Conservation (phyloP, 1,140 invertebrate genomes). For the Zelostemma sp. region DNA sequence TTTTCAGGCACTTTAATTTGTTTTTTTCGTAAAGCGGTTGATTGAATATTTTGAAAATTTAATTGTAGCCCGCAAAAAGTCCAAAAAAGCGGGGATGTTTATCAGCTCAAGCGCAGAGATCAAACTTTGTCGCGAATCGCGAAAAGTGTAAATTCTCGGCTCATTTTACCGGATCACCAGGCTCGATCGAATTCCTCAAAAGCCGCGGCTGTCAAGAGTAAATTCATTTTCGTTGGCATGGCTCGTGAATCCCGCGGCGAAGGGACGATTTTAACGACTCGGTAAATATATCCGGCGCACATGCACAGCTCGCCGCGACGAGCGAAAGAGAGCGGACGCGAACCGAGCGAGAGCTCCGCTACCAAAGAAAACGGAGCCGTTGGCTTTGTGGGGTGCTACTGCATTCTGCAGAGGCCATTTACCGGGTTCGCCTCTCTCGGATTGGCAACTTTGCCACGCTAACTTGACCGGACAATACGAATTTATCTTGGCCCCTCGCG, state of each 20-base stretch:
- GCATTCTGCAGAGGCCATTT: slow-evolving; percentile 57
- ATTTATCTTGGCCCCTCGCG: slow-evolving; percentile 17
- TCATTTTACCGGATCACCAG: no score
- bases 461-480: slow-evolving; percentile 17
- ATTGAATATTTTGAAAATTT: no score
- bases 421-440: slow-evolving; percentile 37
- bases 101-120: no score
- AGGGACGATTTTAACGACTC: slow-evolving; percentile 47
- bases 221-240: slow-evolving; percentile 10
- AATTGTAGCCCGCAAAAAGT: no score
- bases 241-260: slow-evolving; percentile 22
- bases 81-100: no score
- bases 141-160: no score
- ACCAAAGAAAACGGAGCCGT: slow-evolving; percentile 21
- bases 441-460: slow-evolving; percentile 9
- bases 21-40: no score
- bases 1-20: no score
- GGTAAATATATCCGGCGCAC: slow-evolving; percentile 54
- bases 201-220: no score
- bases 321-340: slow-evolving; percentile 15
- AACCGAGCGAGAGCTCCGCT: neutral
- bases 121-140: no score
- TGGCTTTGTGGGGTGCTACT: slow-evolving; percentile 18
- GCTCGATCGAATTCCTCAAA: no score
- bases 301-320: neutral